phyloP scores from a whole-genome alignment of 2,113 vertebrate genomes.

The Aleadryas rufinucha region DNA sequence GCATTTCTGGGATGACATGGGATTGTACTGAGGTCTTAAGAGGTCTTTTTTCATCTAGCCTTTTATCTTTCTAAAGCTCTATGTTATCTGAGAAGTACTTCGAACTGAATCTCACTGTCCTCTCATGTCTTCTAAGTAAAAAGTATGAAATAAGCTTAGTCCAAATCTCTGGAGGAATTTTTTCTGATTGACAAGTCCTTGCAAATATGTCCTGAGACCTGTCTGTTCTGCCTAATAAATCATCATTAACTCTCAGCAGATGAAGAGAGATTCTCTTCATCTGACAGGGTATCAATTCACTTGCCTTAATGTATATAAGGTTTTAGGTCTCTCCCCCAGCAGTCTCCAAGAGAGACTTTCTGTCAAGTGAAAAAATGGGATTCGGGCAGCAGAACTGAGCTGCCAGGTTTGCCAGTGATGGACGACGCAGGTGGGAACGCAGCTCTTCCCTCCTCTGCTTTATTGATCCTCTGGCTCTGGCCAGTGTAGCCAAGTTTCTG shows the following conservation, averaged over 20 bases:
- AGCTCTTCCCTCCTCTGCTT: background rate
- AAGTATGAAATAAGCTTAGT: constrained; percentile 14
- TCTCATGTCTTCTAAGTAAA: constrained; percentile 11
- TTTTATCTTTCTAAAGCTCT: constrained; percentile 31
- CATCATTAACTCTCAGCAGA: constrained; percentile 47
- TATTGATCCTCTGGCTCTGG: constrained; percentile 28
- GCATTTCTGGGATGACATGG: background rate
- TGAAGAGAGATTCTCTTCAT: constrained; percentile 23
- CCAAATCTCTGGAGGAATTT: constrained; percentile 14
- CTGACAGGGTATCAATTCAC: constrained; percentile 50
- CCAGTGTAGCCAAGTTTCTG: background rate
- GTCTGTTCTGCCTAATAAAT: constrained; percentile 46
- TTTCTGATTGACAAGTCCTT: constrained; percentile 38
- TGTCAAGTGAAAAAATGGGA: constrained; percentile 55
- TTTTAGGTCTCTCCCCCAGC: background rate
- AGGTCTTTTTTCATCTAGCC: background rate
- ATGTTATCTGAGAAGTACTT: background rate
- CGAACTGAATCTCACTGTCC: background rate
- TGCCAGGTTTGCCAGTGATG: constrained; percentile 45
- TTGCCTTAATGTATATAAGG: constrained; percentile 33
- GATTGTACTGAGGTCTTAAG: background rate
- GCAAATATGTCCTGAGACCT: constrained; percentile 21
- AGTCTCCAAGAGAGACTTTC: constrained; percentile 3
- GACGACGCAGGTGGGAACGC: constrained; percentile 8
- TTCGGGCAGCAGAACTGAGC: background rate